Conservation (phyloP, 1,140 invertebrate genomes). For the Lepidurus arcticus region DNA sequence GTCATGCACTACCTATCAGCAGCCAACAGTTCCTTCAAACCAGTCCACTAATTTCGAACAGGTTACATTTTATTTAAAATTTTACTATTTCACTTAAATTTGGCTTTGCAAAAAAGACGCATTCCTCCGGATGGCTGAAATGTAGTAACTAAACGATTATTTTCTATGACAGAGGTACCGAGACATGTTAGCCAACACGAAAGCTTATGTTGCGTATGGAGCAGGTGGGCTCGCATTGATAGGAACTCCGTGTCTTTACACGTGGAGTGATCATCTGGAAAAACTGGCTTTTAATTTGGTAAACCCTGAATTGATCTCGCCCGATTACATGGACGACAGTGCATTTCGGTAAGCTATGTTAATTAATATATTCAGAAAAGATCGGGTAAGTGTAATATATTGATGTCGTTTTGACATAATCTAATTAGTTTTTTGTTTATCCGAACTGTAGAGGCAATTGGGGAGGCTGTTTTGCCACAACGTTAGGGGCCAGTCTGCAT, state of each 20-base stretch:
- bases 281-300: constrained; percentile 56
- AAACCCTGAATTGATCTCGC: not conserved
- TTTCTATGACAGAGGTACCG: constrained; percentile 49
- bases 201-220: constrained; percentile 80
- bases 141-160: not conserved
- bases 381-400: no score
- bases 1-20: constrained; percentile 74
- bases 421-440: constrained; percentile 31
- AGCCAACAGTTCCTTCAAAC: constrained; percentile 45
- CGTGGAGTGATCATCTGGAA: constrained; percentile 71
- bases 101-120: not conserved
- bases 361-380: not conserved
- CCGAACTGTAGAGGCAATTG: constrained; percentile 59
- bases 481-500: constrained; percentile 86
- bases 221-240: constrained; percentile 84
- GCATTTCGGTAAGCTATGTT: constrained; percentile 57
- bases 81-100: not conserved
- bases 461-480: constrained; percentile 85
- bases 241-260: constrained; percentile 81
- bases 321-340: constrained; percentile 69
- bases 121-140: no score
- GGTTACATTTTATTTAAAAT: not conserved
- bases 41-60: constrained; percentile 45
- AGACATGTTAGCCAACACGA: constrained; percentile 64
- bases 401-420: not conserved